A percentile compares a stretch with the other conserved stretches of the same genome.
Conservation (phyloP, 2,888 invertebrate genomes). For the Drosophila phalerata region DNA sequence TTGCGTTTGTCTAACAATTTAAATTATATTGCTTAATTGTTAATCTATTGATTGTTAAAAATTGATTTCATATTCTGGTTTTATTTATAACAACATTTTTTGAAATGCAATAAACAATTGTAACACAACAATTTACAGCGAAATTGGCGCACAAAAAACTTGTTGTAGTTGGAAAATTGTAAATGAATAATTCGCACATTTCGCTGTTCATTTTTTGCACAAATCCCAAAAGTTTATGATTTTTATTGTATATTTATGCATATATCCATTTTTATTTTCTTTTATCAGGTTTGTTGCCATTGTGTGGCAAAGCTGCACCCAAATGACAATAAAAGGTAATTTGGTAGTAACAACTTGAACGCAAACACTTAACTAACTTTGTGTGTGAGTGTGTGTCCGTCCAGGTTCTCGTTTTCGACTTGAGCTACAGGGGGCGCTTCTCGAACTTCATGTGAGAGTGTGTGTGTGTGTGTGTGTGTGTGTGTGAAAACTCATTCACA, state of each 20-base stretch:
- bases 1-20: too few relatives aligned
- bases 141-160: conserved; percentile 18
- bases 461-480: conserved; percentile 31
- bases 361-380: conserved; percentile 76
- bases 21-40: conserved; percentile 13
- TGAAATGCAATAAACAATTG: conserved; percentile 5
- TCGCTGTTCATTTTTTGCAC: conserved; percentile 19
- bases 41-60: conserved; percentile 10
- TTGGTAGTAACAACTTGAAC: conserved; percentile 75
- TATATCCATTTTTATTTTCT: conserved; percentile 29
- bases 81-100: background rate
- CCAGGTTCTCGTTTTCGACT: conserved; percentile 26
- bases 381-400: conserved; percentile 21
- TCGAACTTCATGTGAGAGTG: conserved; percentile 44
- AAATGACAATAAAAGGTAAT: conserved; percentile 78
- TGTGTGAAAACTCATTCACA: conserved; percentile 65
- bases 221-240: conserved; percentile 20
- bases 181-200: conserved; percentile 36
- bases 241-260: conserved; percentile 5
- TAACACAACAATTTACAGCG: conserved; percentile 1
- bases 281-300: conserved; percentile 51
- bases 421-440: conserved; percentile 22
- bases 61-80: conserved; percentile 5
- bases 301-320: conserved; percentile 39
- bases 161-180: conserved; percentile 15